Evolutionary conservation across 2,113 vertebrate genomes (phyloP).

Genomic region (Isichthys henryi): DNA sequence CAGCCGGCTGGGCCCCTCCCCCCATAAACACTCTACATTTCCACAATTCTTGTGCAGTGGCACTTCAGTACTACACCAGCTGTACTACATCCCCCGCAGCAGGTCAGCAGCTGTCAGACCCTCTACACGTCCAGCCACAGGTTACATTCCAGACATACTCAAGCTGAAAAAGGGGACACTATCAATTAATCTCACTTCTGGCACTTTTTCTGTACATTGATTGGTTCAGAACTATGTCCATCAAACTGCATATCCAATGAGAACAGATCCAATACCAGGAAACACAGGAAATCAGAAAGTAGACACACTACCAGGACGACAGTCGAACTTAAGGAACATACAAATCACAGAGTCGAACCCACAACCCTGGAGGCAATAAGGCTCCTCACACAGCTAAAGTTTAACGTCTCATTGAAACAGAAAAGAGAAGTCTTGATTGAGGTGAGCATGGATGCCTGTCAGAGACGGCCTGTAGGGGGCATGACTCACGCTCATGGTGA

Average conservation of each 20-base stretch:
- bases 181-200: neutral
- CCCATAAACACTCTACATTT: neutral
- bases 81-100: neutral
- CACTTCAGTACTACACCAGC: neutral
- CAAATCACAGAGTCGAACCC: neutral
- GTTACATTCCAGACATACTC: neutral
- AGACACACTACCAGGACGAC: neutral
- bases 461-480: neutral
- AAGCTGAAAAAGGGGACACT: neutral
- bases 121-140: neutral
- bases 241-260: neutral
- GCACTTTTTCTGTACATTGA: neutral
- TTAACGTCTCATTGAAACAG: neutral
- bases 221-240: neutral
- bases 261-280: neutral
- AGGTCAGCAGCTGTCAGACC: neutral
- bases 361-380: neutral
- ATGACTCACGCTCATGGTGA: slow-evolving; percentile 72
- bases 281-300: neutral
- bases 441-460: neutral
- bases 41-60: neutral
- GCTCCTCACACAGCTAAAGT: neutral
- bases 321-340: neutral
- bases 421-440: neutral
- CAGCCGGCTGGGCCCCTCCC: neutral